Evolutionary conservation across 2,797 vertebrate genomes (phyloP), one percentile per base, ranked within the genome.

Genomic region (Synanceia verrucosa): DNA sequence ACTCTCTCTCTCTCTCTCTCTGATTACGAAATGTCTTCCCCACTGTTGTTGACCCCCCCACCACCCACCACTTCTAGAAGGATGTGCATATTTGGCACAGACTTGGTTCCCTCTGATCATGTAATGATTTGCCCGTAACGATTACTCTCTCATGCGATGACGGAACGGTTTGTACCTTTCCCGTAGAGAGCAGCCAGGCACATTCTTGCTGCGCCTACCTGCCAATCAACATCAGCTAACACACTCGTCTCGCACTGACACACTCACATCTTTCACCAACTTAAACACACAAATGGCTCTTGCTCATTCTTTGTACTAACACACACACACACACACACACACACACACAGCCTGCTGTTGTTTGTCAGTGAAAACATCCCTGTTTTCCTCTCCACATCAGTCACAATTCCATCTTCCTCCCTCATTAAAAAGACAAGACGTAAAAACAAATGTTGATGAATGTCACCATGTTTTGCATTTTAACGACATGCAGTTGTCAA

Each of bases 121-220:
- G 86, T 88, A 88, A 90, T 76, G 85, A 90, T 91, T 89, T 88
- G 85, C 82, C 82, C 71, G n/a, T 84, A 89, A 86, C 73, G 70
- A 89, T 86, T 88, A 78, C 66, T 62, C 82, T 83, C 73, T 76
- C 73, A 23, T 66, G 79, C 61, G 78, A 74, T 78, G 89, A 90
- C 71, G 1, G 84, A 86, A 76, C 37, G 29, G 88, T 84, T 83
- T 75, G 75, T 82, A 76, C 82, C 78, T 80, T 78, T 83, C 81
- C 87, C 5, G 47, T 71, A 47, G 52, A 66, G 80, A 73, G 67
- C 81, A 80, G 78, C 69, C 75, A n/a, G 71, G 47, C 78, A 19
- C 89, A 88, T 91, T 92, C 91, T 84, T 81, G 83, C 70, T 77
- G 72, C 63, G 28, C 78, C 83, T 65, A 67, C 51, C 71, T 85